These are phyloP conservation scores for Steinernema carpocapsae DNA, from an alignment of 2,888 invertebrate species.

Conservation along the genomic window DNA sequence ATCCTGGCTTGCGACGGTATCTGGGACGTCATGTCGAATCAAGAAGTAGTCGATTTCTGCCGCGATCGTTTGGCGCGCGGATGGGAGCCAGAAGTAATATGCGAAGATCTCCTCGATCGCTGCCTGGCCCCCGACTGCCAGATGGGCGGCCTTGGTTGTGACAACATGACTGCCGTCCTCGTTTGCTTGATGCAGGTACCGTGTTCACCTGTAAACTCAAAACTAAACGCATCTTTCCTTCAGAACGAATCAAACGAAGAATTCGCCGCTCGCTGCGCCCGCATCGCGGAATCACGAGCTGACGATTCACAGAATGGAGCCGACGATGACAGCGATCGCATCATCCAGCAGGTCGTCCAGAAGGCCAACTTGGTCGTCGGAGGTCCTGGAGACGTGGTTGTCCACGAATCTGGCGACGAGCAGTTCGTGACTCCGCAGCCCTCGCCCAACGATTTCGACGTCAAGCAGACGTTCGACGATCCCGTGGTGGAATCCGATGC, in stretches of 20 bases:
- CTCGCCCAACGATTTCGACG: conserved; percentile 18
- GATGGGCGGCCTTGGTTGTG: conserved; percentile 92
- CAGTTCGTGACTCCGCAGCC: conserved; percentile 17
- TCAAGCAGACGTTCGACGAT: neutral
- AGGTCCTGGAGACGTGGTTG: neutral
- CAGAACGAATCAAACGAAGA: conserved; percentile 46
- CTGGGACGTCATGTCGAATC: conserved; percentile 95
- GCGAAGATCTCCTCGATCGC: conserved; percentile 90
- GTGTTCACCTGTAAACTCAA: no score
- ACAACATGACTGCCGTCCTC: conserved; percentile 96
- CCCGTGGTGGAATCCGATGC: neutral
- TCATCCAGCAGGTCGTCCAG: neutral
- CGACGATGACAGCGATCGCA: neutral
- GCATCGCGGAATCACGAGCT: conserved; percentile 38
- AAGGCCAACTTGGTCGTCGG: conserved; percentile 1
- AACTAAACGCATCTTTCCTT: no score
- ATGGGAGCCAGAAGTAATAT: conserved; percentile 89
- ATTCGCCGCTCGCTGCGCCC: conserved; percentile 46
- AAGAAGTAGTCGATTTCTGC: conserved; percentile 87
- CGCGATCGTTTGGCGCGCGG: conserved; percentile 81
- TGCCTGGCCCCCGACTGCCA: conserved; percentile 96
- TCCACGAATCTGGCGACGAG: conserved; percentile 6
- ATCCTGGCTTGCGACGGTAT: conserved; percentile 97
- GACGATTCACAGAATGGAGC: neutral
- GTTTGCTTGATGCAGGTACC: conserved; percentile 61